Conservation (phyloP, 2,113 vertebrate species). For the Thalassoma bifasciatum region DNA sequence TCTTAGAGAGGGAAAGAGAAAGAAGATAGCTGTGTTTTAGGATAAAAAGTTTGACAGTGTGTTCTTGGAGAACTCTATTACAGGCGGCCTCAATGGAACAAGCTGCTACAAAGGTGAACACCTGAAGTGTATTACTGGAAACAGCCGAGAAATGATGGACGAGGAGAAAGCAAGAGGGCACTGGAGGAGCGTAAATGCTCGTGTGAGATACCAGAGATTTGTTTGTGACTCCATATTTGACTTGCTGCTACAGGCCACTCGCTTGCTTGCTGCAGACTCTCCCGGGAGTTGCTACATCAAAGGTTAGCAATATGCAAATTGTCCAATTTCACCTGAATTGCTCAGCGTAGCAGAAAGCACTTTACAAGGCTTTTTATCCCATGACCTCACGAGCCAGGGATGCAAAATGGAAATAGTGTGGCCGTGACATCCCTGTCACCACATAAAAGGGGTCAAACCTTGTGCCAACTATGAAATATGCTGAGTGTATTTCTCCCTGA, state of each 20-base stretch:
- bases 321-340: conserved; percentile 21
- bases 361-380: conserved; percentile 38
- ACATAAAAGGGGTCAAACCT: conserved; percentile 41
- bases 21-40: conserved; percentile 5
- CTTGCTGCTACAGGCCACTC: conserved; percentile 28
- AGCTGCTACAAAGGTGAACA: conserved; percentile 10
- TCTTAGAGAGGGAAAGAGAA: background rate
- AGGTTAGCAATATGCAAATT: conserved; percentile 60
- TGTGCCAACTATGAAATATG: conserved; percentile 3
- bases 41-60: conserved; percentile 19
- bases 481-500: background rate
- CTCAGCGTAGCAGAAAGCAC: conserved; percentile 28
- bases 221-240: conserved; percentile 2
- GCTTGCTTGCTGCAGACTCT: conserved; percentile 2
- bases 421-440: conserved; percentile 41
- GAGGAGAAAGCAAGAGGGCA: conserved; percentile 26
- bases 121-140: conserved; percentile 29
- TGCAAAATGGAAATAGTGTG: conserved; percentile 17
- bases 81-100: conserved; percentile 8
- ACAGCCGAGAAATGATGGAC: conserved; percentile 8
- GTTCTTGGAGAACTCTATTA: conserved; percentile 15
- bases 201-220: background rate
- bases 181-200: background rate
- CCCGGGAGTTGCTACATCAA: conserved; percentile 38
- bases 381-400: conserved; percentile 17